Conservation (phyloP, 2,797 vertebrate species). For the Tauraco hartlaubi region DNA sequence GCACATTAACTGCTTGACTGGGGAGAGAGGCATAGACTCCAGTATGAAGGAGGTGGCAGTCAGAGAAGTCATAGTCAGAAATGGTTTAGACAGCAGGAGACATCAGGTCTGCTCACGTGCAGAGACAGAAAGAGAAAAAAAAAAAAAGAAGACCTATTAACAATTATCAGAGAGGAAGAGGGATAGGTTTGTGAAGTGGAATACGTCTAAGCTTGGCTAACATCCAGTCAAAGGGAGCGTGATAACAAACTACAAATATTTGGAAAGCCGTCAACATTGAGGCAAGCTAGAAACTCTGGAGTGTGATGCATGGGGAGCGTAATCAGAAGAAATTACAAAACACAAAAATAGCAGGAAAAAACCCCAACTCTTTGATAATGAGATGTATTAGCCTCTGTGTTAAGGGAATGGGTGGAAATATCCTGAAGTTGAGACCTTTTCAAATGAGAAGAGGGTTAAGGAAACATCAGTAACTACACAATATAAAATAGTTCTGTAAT, state of each 20-base stretch:
- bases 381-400: background rate
- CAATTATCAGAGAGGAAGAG: background rate
- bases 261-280: constrained; percentile 12
- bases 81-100: background rate
- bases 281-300: background rate
- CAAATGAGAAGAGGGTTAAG: background rate
- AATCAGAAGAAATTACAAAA: background rate
- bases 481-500: background rate
- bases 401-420: background rate
- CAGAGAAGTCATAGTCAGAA: background rate
- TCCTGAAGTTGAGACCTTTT: background rate
- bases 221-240: background rate
- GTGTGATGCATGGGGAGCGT: background rate
- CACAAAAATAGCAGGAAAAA: background rate
- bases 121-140: accelerated
- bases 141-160: background rate
- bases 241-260: constrained; percentile 37
- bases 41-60: background rate
- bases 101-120: background rate
- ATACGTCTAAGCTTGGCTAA: constrained; percentile 16
- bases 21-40: background rate
- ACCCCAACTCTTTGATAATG: background rate
- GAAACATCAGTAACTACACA: background rate
- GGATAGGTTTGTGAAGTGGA: constrained; percentile 15
- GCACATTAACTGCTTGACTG: background rate